Percentiles rank a stretch among this genome's conserved stretches.
These are phyloP conservation scores for Tachina fera DNA, from an alignment of 2,888 invertebrate genomes.

Conservation along the genomic window DNA sequence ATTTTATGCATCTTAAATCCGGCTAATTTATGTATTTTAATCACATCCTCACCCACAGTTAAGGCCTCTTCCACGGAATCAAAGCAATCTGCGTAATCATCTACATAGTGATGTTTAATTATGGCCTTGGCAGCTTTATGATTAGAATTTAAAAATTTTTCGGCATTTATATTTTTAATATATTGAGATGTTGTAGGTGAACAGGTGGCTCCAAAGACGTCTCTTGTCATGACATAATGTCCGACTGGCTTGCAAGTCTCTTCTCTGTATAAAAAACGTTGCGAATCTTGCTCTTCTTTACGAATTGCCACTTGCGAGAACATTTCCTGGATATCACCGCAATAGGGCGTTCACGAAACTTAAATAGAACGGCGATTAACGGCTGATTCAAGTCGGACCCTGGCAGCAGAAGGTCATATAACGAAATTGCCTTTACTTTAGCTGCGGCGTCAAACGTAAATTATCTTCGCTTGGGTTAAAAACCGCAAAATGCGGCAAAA, in stretches of 20 bases:
- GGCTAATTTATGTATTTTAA: no score
- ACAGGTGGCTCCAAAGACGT: slow-evolving; percentile 51
- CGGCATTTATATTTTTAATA: slow-evolving; percentile 52
- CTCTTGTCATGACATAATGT: slow-evolving; percentile 47
- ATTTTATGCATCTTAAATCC: no score
- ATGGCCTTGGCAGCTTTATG: slow-evolving; percentile 36
- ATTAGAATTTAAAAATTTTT: slow-evolving; percentile 5
- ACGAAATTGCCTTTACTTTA: slow-evolving; percentile 64
- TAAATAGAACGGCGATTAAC: slow-evolving; percentile 74
- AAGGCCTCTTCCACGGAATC: no score
- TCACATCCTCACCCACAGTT: no score
- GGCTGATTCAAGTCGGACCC: slow-evolving; percentile 76
- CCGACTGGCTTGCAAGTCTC: background rate
- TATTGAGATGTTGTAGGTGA: slow-evolving; percentile 59
- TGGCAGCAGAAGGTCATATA: slow-evolving; percentile 74
- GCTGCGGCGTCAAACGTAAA: slow-evolving; percentile 76
- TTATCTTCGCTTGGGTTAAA: slow-evolving; percentile 12
- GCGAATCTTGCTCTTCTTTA: slow-evolving; percentile 73
- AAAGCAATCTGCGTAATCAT: no score
- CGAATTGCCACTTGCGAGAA: slow-evolving; percentile 75
- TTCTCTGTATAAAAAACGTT: slow-evolving; percentile 74
- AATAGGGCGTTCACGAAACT: slow-evolving; percentile 73
- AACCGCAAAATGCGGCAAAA: slow-evolving; percentile 61
- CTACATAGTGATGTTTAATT: slow-evolving; percentile 42
- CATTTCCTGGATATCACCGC: slow-evolving; percentile 79